Evolutionary conservation across 1,140 invertebrate genomes (phyloP).

Genomic region (Anastatus disparis): DNA sequence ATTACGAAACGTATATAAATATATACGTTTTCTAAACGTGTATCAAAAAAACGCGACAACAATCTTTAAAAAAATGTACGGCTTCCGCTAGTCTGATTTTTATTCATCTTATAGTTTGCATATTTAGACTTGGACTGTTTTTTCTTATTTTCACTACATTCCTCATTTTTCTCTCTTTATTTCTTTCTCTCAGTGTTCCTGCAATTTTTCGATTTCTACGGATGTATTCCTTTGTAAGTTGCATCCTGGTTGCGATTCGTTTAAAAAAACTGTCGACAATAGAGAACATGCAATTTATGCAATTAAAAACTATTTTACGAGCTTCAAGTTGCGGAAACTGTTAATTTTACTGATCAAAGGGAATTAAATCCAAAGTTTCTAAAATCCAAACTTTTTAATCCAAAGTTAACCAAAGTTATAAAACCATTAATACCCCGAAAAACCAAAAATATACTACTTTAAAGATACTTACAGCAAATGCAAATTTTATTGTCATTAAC

Average conservation of each 20-base stretch:
- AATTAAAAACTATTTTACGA: conserved; percentile 66
- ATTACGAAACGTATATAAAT: conserved; percentile 7
- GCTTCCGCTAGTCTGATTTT: conserved; percentile 7
- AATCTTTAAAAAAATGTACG: conserved; percentile 51
- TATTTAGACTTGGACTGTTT: background rate
- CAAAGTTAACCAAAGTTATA: too few relatives aligned
- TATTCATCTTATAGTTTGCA: conserved; percentile 2
- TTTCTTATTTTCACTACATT: conserved; percentile 25
- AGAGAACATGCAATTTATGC: conserved; percentile 61
- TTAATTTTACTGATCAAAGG: background rate
- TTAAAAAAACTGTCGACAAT: conserved; percentile 64
- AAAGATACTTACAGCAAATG: too few relatives aligned
- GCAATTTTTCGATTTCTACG: conserved; percentile 33
- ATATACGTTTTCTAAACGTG: conserved; percentile 3
- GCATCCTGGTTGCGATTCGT: conserved; percentile 60
- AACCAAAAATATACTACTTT: too few relatives aligned
- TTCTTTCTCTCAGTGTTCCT: conserved; percentile 31
- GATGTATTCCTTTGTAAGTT: conserved; percentile 37
- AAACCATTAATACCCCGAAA: too few relatives aligned
- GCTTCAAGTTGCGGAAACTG: conserved; percentile 34
- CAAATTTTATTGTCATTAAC: too few relatives aligned
- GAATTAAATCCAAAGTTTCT: too few relatives aligned
- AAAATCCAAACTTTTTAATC: too few relatives aligned
- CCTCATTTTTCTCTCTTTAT: conserved; percentile 6
- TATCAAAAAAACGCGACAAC: conserved; percentile 37